phyloP scores from a whole-genome alignment of 1,140 invertebrate species.

The Polyergus mexicanus region DNA sequence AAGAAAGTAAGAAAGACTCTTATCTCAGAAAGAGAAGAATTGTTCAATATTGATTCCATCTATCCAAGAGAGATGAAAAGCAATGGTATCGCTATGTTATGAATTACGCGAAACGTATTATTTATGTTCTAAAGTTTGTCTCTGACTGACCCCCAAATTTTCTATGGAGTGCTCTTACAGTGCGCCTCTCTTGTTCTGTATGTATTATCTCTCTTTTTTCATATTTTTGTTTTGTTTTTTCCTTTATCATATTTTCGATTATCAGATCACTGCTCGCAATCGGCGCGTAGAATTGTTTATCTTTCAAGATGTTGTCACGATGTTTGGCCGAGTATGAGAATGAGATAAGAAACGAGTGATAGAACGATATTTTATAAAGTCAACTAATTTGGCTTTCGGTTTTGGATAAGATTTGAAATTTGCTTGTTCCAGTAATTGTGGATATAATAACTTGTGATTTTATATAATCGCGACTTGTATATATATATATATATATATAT shows the following conservation, averaged over 20 bases:
- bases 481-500: no score
- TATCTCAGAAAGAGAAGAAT: background rate
- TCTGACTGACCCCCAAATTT: background rate
- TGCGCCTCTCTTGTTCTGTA: background rate
- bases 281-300: no score
- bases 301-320: no score
- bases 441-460: no score
- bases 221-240: background rate
- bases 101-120: background rate
- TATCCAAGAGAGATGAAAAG: background rate
- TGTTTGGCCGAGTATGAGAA: no score
- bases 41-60: background rate
- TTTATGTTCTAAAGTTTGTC: background rate
- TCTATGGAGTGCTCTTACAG: background rate
- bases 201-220: background rate
- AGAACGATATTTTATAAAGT: no score
- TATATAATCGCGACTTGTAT: no score
- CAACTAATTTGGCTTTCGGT: no score
- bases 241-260: background rate
- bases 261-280: no score
- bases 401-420: no score
- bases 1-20: background rate
- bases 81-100: background rate
- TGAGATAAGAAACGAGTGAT: no score
- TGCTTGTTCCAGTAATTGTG: no score